Evolutionary conservation across 2,113 vertebrate species (phyloP).

Genomic region (Nanger granti): DNA sequence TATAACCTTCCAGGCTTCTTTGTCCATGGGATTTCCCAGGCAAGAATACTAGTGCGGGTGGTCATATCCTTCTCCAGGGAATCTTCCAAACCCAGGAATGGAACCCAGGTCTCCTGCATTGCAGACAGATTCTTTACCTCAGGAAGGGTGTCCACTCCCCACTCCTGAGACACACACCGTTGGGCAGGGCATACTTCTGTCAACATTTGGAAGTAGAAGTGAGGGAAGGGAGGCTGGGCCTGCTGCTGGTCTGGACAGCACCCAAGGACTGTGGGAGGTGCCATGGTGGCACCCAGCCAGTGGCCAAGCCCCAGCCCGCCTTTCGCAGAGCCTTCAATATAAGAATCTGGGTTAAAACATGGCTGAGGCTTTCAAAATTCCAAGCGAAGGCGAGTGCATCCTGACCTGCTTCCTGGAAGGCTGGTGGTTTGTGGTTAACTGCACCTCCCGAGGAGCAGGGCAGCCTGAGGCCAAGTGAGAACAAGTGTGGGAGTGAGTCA

Average conservation of each 20-base stretch:
- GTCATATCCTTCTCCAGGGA: not conserved
- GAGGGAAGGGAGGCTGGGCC: not conserved
- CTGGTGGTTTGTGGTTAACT: not conserved
- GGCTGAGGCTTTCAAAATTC: not conserved
- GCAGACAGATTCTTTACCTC: not conserved
- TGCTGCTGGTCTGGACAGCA: not conserved
- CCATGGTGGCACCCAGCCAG: not conserved
- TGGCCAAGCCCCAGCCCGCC: not conserved
- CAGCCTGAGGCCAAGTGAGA: not conserved
- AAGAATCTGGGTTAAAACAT: not conserved
- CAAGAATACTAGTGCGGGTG: not conserved
- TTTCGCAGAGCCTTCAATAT: not conserved
- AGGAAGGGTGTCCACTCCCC: not conserved
- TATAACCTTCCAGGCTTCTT: not conserved
- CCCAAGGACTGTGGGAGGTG: not conserved
- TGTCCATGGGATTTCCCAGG: not conserved
- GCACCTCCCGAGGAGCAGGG: not conserved
- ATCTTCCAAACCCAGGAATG: not conserved
- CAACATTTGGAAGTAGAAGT: not conserved
- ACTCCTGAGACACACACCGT: not conserved
- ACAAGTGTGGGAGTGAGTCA: not conserved
- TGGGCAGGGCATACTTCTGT: not conserved
- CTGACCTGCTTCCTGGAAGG: not conserved
- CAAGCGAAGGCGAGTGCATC: rapidly evolving
- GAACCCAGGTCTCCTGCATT: not conserved